Percentiles rank a stretch among this genome's conserved stretches.
These are phyloP conservation scores for Gallinago jamesoni DNA, from an alignment of 2,113 vertebrate genomes.

Conservation along the genomic window DNA sequence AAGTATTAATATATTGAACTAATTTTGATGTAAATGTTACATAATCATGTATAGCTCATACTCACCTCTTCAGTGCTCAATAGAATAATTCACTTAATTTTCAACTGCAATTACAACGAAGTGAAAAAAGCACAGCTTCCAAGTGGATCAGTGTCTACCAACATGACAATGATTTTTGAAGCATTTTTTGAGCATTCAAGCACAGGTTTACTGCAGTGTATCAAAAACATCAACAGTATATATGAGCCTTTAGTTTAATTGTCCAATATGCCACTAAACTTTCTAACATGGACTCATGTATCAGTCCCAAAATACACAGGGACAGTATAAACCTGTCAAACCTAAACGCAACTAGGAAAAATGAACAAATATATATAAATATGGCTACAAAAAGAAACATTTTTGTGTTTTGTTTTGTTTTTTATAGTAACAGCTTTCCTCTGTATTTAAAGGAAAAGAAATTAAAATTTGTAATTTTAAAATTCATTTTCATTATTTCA, in stretches of 20 bases:
- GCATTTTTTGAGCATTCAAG: neutral
- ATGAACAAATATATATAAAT: neutral
- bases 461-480: neutral
- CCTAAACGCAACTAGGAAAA: neutral
- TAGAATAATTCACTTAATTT: neutral
- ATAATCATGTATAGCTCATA: neutral
- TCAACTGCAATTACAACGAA: neutral
- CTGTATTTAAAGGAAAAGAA: neutral
- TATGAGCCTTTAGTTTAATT: neutral
- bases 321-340: neutral
- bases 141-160: neutral
- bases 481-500: neutral
- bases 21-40: neutral
- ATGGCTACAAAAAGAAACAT: neutral
- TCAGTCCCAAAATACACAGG: neutral
- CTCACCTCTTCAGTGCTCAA: neutral
- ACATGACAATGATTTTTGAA: neutral
- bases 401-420: neutral
- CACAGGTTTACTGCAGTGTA: neutral
- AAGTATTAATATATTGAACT: neutral
- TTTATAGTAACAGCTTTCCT: neutral
- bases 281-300: neutral
- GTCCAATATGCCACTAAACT: neutral
- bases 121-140: neutral
- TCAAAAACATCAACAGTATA: neutral